Evolutionary conservation across 1,140 invertebrate genomes (phyloP).

Genomic region (Microvelia longipes): DNA sequence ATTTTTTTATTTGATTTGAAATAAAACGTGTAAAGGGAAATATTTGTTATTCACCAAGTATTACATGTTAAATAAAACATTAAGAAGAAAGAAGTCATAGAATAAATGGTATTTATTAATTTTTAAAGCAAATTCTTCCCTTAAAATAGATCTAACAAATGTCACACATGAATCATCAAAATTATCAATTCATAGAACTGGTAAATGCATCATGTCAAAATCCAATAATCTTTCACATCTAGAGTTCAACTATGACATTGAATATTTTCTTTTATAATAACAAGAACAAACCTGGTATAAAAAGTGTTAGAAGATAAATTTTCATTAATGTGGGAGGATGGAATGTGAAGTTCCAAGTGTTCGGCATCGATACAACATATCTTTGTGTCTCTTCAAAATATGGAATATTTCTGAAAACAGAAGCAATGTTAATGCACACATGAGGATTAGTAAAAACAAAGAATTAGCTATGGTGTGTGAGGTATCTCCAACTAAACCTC

Average conservation of each 20-base stretch:
- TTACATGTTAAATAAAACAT: too few relatives aligned
- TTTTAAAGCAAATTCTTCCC: not conserved
- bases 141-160: not conserved
- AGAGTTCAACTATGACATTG: not conserved
- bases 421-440: not conserved
- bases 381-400: conserved; percentile 73
- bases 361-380: conserved; percentile 64
- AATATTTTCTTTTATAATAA: not conserved
- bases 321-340: conserved; percentile 65
- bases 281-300: conserved; percentile 41
- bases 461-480: too few relatives aligned
- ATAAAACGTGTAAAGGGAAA: too few relatives aligned
- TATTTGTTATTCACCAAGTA: too few relatives aligned
- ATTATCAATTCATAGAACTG: not conserved
- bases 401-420: conserved; percentile 50
- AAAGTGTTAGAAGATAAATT: conserved; percentile 57
- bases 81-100: too few relatives aligned
- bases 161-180: not conserved
- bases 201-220: not conserved
- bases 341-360: conserved; percentile 71
- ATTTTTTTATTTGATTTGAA: too few relatives aligned
- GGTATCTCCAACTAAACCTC: too few relatives aligned
- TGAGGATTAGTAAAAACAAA: not conserved
- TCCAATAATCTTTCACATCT: not conserved
- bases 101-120: not conserved